Evolutionary conservation across 37 sponge, comb jelly and placozoan species (phyloP), one percentile per base, ranked within the genome.

Genomic region (Lycopodina hypogea): DNA sequence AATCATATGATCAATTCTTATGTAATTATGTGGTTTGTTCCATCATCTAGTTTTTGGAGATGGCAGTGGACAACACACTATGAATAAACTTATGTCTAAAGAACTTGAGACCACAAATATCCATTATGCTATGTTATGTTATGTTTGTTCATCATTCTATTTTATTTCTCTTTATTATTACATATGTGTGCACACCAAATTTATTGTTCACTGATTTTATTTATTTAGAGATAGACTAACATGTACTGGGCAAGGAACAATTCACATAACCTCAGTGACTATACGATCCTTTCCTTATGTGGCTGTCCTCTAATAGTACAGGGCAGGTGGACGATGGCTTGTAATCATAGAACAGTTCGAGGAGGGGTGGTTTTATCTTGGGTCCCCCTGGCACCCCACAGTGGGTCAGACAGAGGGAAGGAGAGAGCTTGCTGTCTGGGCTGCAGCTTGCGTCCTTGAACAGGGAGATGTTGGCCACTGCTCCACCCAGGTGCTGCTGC

Each of bases 61-160:
- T 93, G 90, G 94, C 82, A n/a, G 72, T 93, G 56, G 94, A 89
- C 70, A 89, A 85, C 72, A 84, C 85, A 11, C 40, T 77, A 41
- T 67, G 15, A 8, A 36, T 67, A 7, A 26, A 17, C 28, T n/a
- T n/a, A n/a, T n/a, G n/a, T n/a, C n/a, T n/a, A n/a, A n/a, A 17
- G 60, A 28, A 1, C n/a, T 71, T 71, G 22, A 19, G 4, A 48
- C 8, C 28, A 48, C 24, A n/a, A n/a, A n/a, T n/a, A n/a, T n/a
- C n/a, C n/a, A n/a, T n/a, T n/a, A n/a, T n/a, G n/a, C n/a, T n/a
- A n/a, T n/a, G n/a, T n/a, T n/a, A n/a, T n/a, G n/a, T n/a, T n/a
- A n/a, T n/a, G n/a, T n/a, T n/a, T n/a, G n/a, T n/a, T n/a, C n/a
- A n/a, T n/a, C n/a, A n/a, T n/a, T n/a, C n/a, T n/a, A n/a, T n/a